These are phyloP conservation scores for Polymixis lichenea DNA, from an alignment of 2,888 invertebrate species.

Conservation along the genomic window DNA sequence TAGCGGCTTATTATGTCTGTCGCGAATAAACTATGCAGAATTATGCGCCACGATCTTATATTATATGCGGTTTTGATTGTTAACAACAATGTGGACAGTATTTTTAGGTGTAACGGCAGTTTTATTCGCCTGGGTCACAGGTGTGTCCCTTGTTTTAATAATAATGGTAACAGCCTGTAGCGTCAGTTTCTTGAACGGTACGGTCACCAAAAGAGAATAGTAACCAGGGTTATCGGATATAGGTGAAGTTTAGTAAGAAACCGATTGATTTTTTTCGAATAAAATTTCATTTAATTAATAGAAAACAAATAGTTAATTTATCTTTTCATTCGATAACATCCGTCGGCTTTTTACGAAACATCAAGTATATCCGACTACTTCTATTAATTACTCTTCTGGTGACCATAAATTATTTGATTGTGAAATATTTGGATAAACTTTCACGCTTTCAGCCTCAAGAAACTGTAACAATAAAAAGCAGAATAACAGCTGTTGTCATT, in stretches of 20 bases:
- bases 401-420: not conserved
- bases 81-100: constrained; percentile 28
- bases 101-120: constrained; percentile 11
- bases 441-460: not conserved
- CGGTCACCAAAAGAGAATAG: no score
- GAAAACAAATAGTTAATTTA: no score
- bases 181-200: not conserved
- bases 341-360: no score
- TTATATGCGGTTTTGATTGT: constrained; percentile 56
- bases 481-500: not conserved
- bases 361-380: no score
- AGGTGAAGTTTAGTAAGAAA: no score
- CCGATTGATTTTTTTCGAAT: no score
- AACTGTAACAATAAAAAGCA: not conserved
- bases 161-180: not conserved
- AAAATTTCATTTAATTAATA: no score
- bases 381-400: no score
- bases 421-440: not conserved
- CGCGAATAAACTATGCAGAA: constrained; percentile 70
- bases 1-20: constrained; percentile 76
- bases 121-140: not conserved
- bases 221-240: no score
- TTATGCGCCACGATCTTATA: constrained; percentile 56
- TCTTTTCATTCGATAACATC: no score
- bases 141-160: not conserved